A percentile compares a stretch with the other conserved stretches of the same genome.
Evolutionary conservation across 1,140 invertebrate genomes (phyloP).

Genomic region (Centruroides sculpturatus): DNA sequence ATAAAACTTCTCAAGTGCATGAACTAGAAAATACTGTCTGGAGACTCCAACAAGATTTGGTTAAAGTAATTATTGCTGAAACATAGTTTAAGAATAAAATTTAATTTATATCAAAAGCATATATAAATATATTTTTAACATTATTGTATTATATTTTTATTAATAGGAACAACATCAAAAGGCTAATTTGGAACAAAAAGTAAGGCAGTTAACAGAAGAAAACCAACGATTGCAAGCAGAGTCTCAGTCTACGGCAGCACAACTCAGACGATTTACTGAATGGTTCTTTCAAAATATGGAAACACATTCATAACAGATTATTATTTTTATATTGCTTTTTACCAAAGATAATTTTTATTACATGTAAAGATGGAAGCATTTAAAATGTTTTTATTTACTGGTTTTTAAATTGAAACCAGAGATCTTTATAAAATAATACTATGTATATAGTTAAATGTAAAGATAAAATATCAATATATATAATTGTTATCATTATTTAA

Average conservation of each 20-base stretch:
- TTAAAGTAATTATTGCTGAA: conserved; percentile 20
- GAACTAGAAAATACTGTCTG: conserved; percentile 25
- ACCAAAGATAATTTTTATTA: no score
- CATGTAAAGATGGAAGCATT: no score
- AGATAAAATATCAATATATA: no score
- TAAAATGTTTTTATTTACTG: no score
- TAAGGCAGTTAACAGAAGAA: conserved; percentile 60
- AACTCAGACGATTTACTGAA: conserved; percentile 76
- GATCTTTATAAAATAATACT: no score
- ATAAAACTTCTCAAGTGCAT: conserved; percentile 8
- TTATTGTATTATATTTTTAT: not conserved
- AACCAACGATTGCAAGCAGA: conserved; percentile 76
- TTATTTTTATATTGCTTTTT: no score
- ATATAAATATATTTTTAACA: not conserved
- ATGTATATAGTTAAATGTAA: no score
- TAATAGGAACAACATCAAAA: conserved; percentile 21
- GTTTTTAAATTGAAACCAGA: no score
- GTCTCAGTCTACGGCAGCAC: conserved; percentile 70
- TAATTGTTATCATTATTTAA: no score
- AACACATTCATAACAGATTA: not conserved
- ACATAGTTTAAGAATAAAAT: no score
- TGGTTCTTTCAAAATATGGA: conserved; percentile 54
- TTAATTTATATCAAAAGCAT: not conserved
- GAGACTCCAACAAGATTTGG: conserved; percentile 25
- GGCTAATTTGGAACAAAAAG: conserved; percentile 28